These are phyloP conservation scores for Drosophila paracracens DNA, from an alignment of 2,888 invertebrate species.

Conservation along the genomic window DNA sequence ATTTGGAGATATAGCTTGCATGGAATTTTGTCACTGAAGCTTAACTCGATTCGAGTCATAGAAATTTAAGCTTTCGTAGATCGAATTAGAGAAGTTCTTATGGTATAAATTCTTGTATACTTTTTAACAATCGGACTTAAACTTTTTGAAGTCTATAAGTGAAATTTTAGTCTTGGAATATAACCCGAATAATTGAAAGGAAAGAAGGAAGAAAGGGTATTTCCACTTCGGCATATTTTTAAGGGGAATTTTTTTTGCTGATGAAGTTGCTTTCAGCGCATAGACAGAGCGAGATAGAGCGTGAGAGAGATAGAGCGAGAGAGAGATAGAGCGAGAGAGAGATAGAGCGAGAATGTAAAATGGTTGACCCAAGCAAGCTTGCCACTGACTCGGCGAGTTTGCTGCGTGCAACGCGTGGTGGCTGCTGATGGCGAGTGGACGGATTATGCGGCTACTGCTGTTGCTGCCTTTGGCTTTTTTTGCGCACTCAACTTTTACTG, in stretches of 20 bases:
- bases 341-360: constrained; percentile 12
- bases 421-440: constrained; percentile 17
- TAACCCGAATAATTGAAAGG: neutral
- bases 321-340: neutral
- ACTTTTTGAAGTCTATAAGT: neutral
- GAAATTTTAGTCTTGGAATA: neutral
- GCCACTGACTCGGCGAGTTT: constrained; percentile 41
- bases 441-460: constrained; percentile 42
- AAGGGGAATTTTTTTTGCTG: neutral
- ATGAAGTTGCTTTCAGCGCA: constrained; percentile 27
- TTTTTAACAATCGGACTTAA: neutral
- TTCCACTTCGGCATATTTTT: neutral
- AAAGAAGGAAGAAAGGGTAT: neutral
- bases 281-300: neutral
- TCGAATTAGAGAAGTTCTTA: neutral
- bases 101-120: neutral
- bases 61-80: neutral
- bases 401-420: constrained; percentile 54
- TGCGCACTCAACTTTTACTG: constrained; percentile 1
- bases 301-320: neutral
- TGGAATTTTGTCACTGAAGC: neutral
- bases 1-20: neutral
- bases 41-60: neutral
- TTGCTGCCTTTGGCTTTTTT: constrained; percentile 15
- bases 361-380: constrained; percentile 52